Conservation (phyloP, 2,888 invertebrate species). For the Leptinotarsa peninsularis region DNA sequence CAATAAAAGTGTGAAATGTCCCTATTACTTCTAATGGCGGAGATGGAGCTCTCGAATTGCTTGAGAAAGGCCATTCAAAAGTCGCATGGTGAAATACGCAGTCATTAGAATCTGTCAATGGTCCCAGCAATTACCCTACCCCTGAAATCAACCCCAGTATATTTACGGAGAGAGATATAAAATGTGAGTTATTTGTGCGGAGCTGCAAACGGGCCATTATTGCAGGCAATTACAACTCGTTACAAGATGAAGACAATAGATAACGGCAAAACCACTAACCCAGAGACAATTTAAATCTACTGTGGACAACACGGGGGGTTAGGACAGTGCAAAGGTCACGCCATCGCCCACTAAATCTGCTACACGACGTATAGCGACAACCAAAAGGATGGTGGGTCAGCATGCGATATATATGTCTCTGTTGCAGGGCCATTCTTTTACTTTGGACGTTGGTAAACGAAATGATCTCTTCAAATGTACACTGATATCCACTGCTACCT, state of each 20-base stretch:
- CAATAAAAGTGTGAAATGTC: slow-evolving; percentile 2
- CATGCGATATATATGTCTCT: slow-evolving; percentile 59
- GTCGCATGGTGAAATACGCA: slow-evolving; percentile 28
- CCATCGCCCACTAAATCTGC: slow-evolving; percentile 66
- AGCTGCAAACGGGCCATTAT: slow-evolving; percentile 52
- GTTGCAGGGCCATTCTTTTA: slow-evolving; percentile 33
- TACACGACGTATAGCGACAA: slow-evolving; percentile 59
- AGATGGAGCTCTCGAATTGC: not conserved
- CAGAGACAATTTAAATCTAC: slow-evolving; percentile 65
- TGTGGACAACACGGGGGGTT: slow-evolving; percentile 58
- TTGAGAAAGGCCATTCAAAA: slow-evolving; percentile 23
- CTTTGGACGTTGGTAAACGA: slow-evolving; percentile 21
- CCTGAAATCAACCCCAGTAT: slow-evolving; percentile 32
- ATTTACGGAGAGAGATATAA: slow-evolving; percentile 43
- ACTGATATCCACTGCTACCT: no score
- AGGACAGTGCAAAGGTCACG: slow-evolving; percentile 65
- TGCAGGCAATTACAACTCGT: slow-evolving; percentile 60
- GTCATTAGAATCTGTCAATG: slow-evolving; percentile 32
- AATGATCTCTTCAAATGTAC: not conserved
- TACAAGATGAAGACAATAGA: slow-evolving; percentile 63
- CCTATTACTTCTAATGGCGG: slow-evolving; percentile 5
- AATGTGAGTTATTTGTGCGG: slow-evolving; percentile 45
- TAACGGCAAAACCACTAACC: slow-evolving; percentile 61
- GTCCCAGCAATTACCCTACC: slow-evolving; percentile 36
- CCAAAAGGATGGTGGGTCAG: slow-evolving; percentile 62